phyloP scores from a whole-genome alignment of 2,888 invertebrate species.

The Phortica okadai region DNA sequence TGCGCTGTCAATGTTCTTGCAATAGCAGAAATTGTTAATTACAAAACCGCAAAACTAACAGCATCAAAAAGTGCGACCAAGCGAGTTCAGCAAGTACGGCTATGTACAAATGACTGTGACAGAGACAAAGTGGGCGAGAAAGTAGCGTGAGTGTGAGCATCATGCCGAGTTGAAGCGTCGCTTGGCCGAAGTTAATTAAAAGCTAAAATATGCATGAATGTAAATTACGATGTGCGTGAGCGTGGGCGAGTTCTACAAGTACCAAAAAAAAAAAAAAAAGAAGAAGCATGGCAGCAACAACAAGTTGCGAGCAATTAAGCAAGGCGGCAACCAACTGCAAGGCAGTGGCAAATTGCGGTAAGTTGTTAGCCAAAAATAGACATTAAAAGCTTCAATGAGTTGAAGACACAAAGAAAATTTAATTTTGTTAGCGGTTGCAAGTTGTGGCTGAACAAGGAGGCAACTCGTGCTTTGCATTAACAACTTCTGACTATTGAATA shows the following conservation, averaged over 20 bases:
- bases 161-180: not conserved
- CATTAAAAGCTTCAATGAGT: not conserved
- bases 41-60: constrained; percentile 35
- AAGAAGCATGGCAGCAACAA: not conserved
- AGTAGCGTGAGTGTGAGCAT: not conserved
- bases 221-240: constrained; percentile 28
- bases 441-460: too few relatives aligned
- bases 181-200: constrained; percentile 35
- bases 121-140: not conserved
- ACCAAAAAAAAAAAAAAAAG: not conserved
- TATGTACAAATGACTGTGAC: too few relatives aligned
- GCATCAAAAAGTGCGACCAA: not conserved
- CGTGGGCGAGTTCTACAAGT: not conserved
- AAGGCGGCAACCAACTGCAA: not conserved
- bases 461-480: too few relatives aligned
- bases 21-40: constrained; percentile 25
- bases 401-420: not conserved
- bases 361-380: not conserved
- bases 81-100: too few relatives aligned
- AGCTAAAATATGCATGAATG: constrained; percentile 39
- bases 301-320: not conserved
- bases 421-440: too few relatives aligned
- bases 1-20: not conserved
- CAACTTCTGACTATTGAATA: too few relatives aligned
- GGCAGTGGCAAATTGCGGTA: not conserved